These are phyloP conservation scores for Orycteropus afer DNA, from an alignment of 2,113 vertebrate genomes.

Conservation along the genomic window DNA sequence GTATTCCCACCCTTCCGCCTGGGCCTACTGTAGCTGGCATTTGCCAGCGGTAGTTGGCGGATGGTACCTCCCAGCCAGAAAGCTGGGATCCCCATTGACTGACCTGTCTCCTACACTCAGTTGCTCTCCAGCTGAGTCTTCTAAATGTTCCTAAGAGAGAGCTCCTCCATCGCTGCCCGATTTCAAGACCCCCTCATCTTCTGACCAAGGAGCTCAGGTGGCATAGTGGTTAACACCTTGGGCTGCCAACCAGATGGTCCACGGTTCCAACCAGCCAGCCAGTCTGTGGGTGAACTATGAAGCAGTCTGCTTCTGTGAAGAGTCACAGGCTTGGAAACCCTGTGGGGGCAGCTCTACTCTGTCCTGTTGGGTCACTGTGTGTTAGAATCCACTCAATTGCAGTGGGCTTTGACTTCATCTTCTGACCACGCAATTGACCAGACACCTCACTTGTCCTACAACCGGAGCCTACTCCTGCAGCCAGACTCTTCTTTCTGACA, in stretches of 20 bases:
- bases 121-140: neutral
- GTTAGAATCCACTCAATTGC: no score
- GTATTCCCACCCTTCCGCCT: rapidly evolving
- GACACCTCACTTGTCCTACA: neutral
- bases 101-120: neutral
- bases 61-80: neutral
- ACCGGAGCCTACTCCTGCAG: neutral
- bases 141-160: neutral
- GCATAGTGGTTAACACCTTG: no score
- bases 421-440: neutral
- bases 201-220: no score
- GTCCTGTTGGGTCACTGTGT: no score
- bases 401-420: neutral
- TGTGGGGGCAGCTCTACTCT: no score
- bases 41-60: neutral
- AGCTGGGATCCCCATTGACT: neutral
- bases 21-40: neutral
- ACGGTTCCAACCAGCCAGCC: no score
- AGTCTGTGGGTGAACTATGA: no score
- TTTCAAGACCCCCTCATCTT: neutral
- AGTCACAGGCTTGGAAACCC: no score
- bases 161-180: neutral
- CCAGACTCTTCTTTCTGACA: neutral
- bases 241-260: no score
- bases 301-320: no score